Evolutionary conservation across 2,888 invertebrate genomes (phyloP).

Genomic region (Hypercompe scribonia): DNA sequence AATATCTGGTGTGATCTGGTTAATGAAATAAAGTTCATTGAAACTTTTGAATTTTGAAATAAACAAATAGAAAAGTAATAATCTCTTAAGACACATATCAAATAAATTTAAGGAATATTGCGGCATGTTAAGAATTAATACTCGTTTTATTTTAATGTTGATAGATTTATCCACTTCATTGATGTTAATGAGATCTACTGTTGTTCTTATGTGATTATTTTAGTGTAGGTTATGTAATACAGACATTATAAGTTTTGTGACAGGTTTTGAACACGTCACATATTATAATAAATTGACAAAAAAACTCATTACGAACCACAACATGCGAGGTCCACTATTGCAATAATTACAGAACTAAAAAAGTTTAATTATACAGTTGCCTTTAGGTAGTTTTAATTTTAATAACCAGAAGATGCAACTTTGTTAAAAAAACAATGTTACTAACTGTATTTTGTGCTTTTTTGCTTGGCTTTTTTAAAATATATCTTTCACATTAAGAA

Average conservation of each 20-base stretch:
- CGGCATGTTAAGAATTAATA: no score
- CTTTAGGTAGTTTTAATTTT: neutral
- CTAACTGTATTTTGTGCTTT: neutral
- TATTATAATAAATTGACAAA: neutral
- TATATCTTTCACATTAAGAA: no score
- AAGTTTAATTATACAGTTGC: no score
- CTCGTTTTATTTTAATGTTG: constrained; percentile 32
- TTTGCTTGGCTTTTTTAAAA: no score
- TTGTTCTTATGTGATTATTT: neutral
- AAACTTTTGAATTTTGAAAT: constrained; percentile 33
- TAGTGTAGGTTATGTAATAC: constrained; percentile 1
- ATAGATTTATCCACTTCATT: constrained; percentile 4
- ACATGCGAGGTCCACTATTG: neutral
- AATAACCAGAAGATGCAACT: neutral
- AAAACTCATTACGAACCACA: neutral
- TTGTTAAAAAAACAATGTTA: neutral
- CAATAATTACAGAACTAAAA: neutral
- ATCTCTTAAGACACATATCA: constrained; percentile 20
- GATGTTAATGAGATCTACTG: neutral
- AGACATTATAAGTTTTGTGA: neutral
- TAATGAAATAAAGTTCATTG: no score
- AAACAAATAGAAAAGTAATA: constrained; percentile 28
- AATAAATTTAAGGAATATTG: constrained; percentile 20
- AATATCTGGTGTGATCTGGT: no score
- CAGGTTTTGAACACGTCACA: neutral